Base-by-base conservation (phyloP, 2,888 invertebrate species). In the Gastracanthus pulcherrimus region DNA sequence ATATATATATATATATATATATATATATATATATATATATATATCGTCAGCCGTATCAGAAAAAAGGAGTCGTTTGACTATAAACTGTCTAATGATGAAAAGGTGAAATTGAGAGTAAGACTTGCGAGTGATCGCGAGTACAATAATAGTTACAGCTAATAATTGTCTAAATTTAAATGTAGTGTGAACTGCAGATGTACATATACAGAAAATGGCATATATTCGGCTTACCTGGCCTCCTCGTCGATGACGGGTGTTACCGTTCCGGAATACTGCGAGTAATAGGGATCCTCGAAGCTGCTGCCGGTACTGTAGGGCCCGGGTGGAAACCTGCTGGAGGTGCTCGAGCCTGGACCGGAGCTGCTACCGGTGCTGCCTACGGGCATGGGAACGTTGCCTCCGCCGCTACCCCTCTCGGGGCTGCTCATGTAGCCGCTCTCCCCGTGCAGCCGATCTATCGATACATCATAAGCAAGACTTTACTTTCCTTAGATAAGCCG, bases 201-300 rank as follows among this genome's bases (percentile, higher is more conserved):
- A 48, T 48, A n/a, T 19, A 48, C 9, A 16, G 23, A 3, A 29
- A 23, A 23, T n/a, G 0, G 11, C 3, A 55, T 11, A 62, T 26
- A 34, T 23, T 66, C 1, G 16, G 67, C 88, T 91, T 92, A 96
- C 96, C 95, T 95, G 81, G 96, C 94, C 92, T 98, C 98, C 91
- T 98, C 98, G 89, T 98, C 98, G 85, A 98, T 98, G 80, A 98
- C 96, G 4, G 98, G 97, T 7, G 98, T 97, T 82, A 97, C 97
- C 6, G 94, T 95, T 6, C 95, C 94, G 6, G 95, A 94, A 89
- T 96, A 97, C 89, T 96, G 96, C 71, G 96, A 94, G 88, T 97
- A 97, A 92, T 97, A 97, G 0, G 97, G 97, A 88, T 97, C 97
- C 89, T 97, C 97, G 87, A 97, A 97, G 16, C 95, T 94, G 71